Evolutionary conservation across 2,797 vertebrate species (phyloP).

Genomic region (Liparis tanakae): DNA sequence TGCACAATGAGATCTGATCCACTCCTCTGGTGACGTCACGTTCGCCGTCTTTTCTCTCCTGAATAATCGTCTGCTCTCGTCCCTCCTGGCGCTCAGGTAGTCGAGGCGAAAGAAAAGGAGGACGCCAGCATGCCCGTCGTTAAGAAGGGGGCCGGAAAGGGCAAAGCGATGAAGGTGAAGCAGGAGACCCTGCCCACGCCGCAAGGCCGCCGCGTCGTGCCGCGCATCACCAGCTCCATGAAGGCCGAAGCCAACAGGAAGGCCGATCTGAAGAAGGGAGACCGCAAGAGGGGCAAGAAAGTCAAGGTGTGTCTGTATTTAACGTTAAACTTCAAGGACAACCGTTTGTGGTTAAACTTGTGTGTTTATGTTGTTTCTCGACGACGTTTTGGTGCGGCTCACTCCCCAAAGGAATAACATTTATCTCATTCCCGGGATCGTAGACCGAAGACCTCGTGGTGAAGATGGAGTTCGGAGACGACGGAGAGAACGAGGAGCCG

Average conservation of each 20-base stretch:
- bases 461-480: conserved; percentile 87
- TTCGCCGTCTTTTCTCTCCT: neutral
- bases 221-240: conserved; percentile 91
- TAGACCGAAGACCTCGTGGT: conserved; percentile 82
- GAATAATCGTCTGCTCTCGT: neutral
- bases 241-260: conserved; percentile 92
- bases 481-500: conserved; percentile 66
- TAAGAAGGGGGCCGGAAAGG: conserved; percentile 80
- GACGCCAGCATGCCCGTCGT: conserved; percentile 54
- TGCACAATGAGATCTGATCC: neutral
- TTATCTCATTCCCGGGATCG: neutral
- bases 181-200: conserved; percentile 91
- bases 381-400: neutral
- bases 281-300: conserved; percentile 82
- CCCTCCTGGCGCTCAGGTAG: conserved; percentile 69
- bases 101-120: conserved; percentile 89
- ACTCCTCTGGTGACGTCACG: neutral
- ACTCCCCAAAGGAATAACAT: neutral
- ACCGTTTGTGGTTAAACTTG: neutral
- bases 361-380: too few relatives aligned
- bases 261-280: conserved; percentile 69
- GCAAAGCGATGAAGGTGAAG: conserved; percentile 84
- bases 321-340: neutral
- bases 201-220: conserved; percentile 88
- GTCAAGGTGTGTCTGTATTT: conserved; percentile 68